Conservation (phyloP, 2,797 vertebrate genomes). For the Bradypodion pumilum region DNA sequence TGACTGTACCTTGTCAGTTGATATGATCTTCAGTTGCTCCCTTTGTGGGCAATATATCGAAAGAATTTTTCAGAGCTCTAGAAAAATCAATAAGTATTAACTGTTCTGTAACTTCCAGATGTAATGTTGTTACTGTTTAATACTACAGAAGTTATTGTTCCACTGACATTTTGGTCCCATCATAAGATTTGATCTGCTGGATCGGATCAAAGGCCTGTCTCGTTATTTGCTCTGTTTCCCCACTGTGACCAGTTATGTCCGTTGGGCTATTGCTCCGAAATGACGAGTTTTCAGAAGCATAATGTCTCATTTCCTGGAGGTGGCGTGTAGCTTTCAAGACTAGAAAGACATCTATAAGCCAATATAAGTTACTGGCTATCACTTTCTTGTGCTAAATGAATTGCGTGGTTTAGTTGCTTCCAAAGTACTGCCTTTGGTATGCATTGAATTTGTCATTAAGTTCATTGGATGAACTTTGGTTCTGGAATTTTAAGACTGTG, state of each 20-base stretch:
- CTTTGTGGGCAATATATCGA: neutral
- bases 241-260: too few relatives aligned
- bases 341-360: neutral
- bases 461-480: neutral
- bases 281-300: too few relatives aligned
- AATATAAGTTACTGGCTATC: neutral
- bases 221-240: too few relatives aligned
- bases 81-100: neutral
- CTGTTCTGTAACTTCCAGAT: neutral
- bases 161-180: constrained; percentile 9
- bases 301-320: neutral
- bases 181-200: neutral
- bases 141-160: neutral
- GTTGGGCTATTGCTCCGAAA: too few relatives aligned
- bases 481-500: neutral
- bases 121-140: neutral
- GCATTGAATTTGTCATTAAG: neutral
- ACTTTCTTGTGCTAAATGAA: neutral
- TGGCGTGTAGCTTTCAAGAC: neutral
- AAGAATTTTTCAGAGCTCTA: constrained; percentile 1
- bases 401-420: neutral
- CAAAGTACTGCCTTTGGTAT: neutral
- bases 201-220: too few relatives aligned
- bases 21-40: neutral
- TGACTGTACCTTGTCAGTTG: neutral